Conservation (phyloP, 2,797 vertebrate species). For the Propithecus deckenii region DNA sequence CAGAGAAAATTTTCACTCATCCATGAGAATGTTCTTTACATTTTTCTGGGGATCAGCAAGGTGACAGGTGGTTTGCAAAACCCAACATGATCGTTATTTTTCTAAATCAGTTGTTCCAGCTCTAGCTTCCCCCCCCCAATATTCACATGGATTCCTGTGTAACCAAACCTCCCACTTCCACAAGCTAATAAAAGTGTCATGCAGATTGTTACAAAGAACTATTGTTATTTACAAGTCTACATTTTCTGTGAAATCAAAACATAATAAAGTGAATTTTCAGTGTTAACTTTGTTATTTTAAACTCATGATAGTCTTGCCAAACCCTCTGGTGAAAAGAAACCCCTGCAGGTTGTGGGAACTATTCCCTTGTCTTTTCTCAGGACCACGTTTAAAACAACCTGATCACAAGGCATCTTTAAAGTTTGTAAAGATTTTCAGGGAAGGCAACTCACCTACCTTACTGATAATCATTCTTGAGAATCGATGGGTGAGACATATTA, state of each 20-base stretch:
- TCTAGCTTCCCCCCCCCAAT: neutral
- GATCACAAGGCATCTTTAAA: neutral
- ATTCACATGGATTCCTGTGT: constrained; percentile 61
- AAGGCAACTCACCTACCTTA: neutral
- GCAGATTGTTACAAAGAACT: constrained; percentile 66
- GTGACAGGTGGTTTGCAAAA: constrained; percentile 68
- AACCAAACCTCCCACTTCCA: constrained; percentile 71
- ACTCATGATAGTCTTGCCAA: constrained; percentile 52
- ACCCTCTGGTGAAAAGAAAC: constrained; percentile 36
- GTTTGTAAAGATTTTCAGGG: neutral
- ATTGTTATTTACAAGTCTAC: constrained; percentile 77
- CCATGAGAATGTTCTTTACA: constrained; percentile 60
- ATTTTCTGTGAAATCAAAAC: constrained; percentile 76
- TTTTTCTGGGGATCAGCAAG: constrained; percentile 65
- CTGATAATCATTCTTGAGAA: neutral
- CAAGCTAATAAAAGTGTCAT: constrained; percentile 71
- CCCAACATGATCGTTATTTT: constrained; percentile 66
- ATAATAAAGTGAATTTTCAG: constrained; percentile 71
- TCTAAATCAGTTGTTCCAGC: constrained; percentile 56
- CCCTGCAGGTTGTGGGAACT: constrained; percentile 39
- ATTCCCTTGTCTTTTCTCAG: constrained; percentile 12
- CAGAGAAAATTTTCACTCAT: constrained; percentile 49
- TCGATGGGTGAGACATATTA: neutral
- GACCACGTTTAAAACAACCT: neutral
- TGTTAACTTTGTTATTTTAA: constrained; percentile 71